These are phyloP conservation scores for Ecdyonurus torrentis DNA, from an alignment of 2,888 invertebrate species.

Conservation along the genomic window DNA sequence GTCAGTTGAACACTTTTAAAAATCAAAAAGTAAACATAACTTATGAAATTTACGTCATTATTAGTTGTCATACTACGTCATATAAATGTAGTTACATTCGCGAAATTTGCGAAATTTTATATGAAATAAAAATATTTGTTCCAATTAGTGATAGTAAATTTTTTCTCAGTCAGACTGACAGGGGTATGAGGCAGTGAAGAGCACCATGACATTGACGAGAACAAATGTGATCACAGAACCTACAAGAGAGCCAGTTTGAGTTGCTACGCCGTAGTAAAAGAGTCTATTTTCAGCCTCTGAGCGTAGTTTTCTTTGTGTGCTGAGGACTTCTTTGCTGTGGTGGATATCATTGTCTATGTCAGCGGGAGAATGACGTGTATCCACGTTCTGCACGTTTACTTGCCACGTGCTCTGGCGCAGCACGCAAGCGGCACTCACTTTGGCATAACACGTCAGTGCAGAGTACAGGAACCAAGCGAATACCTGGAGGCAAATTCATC, in stretches of 20 bases:
- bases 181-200: conserved; percentile 1
- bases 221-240: background rate
- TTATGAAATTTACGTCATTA: too few species aligned
- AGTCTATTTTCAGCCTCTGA: background rate
- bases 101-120: too few species aligned
- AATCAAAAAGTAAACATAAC: too few species aligned
- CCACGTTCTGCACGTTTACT: too few species aligned
- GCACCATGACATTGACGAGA: background rate
- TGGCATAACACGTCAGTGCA: background rate
- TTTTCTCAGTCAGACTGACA: too few species aligned
- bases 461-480: background rate
- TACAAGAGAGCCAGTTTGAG: background rate
- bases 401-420: background rate
- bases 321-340: background rate
- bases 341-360: background rate
- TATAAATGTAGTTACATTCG: too few species aligned
- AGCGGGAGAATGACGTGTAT: background rate
- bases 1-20: too few species aligned
- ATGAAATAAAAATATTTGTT: too few species aligned
- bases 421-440: background rate
- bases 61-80: too few species aligned
- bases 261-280: background rate
- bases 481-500: too few species aligned
- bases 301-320: background rate
- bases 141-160: too few species aligned